These are phyloP conservation scores for Platyrinchus mystaceus DNA, from an alignment of 2,797 vertebrate species.

Conservation along the genomic window DNA sequence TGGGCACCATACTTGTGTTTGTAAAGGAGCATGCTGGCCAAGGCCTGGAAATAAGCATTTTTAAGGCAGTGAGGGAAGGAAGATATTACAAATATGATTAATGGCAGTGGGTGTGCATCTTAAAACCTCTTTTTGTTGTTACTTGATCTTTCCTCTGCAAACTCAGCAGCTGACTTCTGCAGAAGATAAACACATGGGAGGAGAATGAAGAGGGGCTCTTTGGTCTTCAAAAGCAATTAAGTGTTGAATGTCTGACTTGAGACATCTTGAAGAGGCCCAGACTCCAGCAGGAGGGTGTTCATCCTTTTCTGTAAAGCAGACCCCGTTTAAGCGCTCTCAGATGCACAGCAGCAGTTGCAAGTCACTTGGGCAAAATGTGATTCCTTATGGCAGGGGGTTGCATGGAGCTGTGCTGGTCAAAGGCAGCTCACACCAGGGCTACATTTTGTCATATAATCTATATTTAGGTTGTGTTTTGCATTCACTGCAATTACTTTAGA, in stretches of 20 bases:
- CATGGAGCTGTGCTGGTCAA: background rate
- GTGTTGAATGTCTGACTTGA: background rate
- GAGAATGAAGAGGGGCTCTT: conserved; percentile 1
- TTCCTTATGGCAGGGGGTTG: background rate
- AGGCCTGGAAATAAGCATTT: background rate
- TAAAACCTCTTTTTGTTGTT: conserved; percentile 43
- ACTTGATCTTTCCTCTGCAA: conserved; percentile 53
- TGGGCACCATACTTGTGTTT: background rate
- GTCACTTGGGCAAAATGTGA: background rate
- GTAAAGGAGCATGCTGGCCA: background rate
- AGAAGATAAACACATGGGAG: conserved; percentile 58
- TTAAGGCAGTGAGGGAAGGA: background rate
- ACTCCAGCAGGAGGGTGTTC: background rate
- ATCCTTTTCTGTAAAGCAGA: background rate
- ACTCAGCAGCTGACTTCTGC: conserved; percentile 51
- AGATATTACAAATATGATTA: conserved; percentile 29
- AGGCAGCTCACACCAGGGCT: background rate
- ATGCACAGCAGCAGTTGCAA: conserved; percentile 40
- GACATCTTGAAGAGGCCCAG: conserved; percentile 39
- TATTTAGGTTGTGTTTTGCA: background rate
- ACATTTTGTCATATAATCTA: background rate
- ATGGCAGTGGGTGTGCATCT: conserved; percentile 19
- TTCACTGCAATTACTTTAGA: background rate
- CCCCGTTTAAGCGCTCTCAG: background rate
- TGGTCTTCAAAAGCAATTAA: conserved; percentile 58